Conservation (phyloP, 92 coral and sea anemone genomes). For the Phymanthus crucifer region DNA sequence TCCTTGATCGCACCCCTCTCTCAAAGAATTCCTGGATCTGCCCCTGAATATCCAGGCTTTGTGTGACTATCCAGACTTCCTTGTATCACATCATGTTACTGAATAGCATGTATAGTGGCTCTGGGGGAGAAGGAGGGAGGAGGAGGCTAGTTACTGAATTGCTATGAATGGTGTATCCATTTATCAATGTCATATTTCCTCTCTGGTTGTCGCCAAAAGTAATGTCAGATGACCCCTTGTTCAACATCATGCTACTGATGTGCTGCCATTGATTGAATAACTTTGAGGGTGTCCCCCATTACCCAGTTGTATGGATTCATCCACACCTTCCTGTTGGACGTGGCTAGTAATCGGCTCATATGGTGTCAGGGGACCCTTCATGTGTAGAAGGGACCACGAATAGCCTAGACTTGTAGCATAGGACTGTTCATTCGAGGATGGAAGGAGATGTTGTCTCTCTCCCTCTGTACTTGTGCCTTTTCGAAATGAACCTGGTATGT, state of each 20-base stretch:
- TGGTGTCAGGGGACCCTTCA: conserved; percentile 48
- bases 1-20: too few species aligned
- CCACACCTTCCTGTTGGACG: neutral
- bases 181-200: too few species aligned
- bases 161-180: too few species aligned
- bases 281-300: neutral
- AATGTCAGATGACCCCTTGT: too few species aligned
- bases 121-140: too few species aligned
- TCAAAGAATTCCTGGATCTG: too few species aligned
- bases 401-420: neutral
- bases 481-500: neutral
- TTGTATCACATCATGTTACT: too few species aligned
- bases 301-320: conserved; percentile 14
- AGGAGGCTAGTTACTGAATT: too few species aligned
- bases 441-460: conserved; percentile 21
- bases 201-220: too few species aligned
- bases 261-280: neutral
- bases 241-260: neutral
- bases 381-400: conserved; percentile 36
- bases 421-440: conserved; percentile 18
- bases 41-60: too few species aligned
- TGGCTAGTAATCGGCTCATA: conserved; percentile 27
- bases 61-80: too few species aligned
- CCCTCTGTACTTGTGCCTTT: neutral
- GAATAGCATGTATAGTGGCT: too few species aligned